phyloP scores from a whole-genome alignment of 2,888 invertebrate genomes.

The Melanotus villosus region DNA sequence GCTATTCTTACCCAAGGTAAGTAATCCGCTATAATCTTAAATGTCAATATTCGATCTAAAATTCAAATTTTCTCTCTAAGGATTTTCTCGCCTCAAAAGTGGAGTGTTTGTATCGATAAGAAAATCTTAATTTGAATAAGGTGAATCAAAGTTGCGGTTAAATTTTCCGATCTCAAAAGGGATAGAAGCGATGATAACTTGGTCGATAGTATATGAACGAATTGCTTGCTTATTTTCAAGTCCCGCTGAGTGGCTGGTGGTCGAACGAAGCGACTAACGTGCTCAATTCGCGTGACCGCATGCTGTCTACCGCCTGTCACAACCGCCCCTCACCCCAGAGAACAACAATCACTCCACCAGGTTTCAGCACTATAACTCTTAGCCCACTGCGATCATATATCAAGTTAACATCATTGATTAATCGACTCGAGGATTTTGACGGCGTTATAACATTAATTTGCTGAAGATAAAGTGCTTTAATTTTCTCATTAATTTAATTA shows the following conservation, averaged over 20 bases:
- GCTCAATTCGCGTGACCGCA: conserved; percentile 53
- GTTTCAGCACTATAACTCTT: conserved; percentile 58
- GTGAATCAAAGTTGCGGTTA: conserved; percentile 28
- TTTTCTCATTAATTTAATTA: conserved; percentile 47
- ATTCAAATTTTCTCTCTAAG: conserved; percentile 34
- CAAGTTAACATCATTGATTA: conserved; percentile 61
- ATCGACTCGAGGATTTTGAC: conserved; percentile 56
- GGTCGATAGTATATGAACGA: conserved; percentile 27
- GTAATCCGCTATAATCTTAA: conserved; percentile 55
- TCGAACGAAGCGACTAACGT: conserved; percentile 29
- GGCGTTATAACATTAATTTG: conserved; percentile 57
- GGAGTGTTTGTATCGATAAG: conserved; percentile 41
- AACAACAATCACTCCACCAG: conserved; percentile 49
- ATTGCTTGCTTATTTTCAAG: conserved; percentile 6
- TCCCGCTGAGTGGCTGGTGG: conserved; percentile 19
- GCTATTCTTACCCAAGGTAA: conserved; percentile 52
- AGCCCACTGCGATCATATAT: conserved; percentile 57
- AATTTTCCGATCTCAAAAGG: conserved; percentile 8
- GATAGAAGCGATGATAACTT: conserved; percentile 16
- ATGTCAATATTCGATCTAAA: conserved; percentile 49
- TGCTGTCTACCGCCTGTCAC: conserved; percentile 54
- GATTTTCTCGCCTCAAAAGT: conserved; percentile 11
- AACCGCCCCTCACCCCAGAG: conserved; percentile 45
- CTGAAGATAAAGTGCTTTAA: conserved; percentile 45
- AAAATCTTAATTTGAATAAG: conserved; percentile 29